Evolutionary conservation across 2,888 invertebrate species (phyloP).

Genomic region (Helleia helle): DNA sequence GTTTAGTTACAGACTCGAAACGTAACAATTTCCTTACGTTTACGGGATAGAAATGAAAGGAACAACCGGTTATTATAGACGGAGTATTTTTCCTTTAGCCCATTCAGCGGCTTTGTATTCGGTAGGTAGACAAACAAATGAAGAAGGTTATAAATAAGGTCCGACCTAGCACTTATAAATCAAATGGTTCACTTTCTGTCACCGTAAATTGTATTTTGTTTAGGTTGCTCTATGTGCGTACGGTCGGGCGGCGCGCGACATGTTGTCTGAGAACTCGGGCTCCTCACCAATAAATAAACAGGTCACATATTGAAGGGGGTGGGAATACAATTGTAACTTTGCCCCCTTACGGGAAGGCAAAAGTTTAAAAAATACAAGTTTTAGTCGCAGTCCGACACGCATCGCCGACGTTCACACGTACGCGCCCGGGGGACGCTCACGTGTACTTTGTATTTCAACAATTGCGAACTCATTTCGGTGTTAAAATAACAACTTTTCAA

Average conservation of each 20-base stretch:
- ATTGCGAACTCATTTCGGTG: constrained; percentile 20
- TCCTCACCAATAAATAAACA: constrained; percentile 71
- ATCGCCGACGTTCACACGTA: constrained; percentile 44
- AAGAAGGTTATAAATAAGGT: background rate
- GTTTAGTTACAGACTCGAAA: too few relatives aligned
- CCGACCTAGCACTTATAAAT: constrained; percentile 27
- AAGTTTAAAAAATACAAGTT: constrained; percentile 74
- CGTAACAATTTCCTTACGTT: too few relatives aligned
- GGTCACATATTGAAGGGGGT: constrained; percentile 73
- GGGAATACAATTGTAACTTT: constrained; percentile 73
- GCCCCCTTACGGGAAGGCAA: constrained; percentile 59
- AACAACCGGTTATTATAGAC: too few relatives aligned
- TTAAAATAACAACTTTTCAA: constrained; percentile 10
- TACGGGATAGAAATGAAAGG: too few relatives aligned
- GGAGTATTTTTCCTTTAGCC: too few relatives aligned
- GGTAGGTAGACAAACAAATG: background rate
- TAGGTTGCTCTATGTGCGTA: constrained; percentile 51
- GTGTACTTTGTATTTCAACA: constrained; percentile 17
- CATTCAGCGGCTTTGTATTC: too few relatives aligned
- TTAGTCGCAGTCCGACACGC: constrained; percentile 31
- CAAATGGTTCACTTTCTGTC: constrained; percentile 52
- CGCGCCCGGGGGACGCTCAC: constrained; percentile 26
- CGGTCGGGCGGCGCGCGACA: constrained; percentile 59
- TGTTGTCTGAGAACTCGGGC: constrained; percentile 70
- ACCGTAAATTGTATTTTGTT: constrained; percentile 57